Base-by-base conservation (phyloP, 2,797 vertebrate species). In the Lerista edwardsae region DNA sequence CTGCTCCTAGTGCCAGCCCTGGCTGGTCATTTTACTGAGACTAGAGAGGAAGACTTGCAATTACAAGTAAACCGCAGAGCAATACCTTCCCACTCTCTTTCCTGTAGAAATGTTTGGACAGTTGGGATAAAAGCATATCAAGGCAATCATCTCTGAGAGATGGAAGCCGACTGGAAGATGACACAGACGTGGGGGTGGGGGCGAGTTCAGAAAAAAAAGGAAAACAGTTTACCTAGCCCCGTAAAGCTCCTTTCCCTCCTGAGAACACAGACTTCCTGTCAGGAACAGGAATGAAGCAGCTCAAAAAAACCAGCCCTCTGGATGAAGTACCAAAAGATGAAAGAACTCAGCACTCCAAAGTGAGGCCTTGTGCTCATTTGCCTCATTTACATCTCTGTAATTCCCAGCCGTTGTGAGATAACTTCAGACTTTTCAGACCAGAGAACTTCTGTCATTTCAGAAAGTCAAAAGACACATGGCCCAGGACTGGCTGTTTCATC, bases 301-400 rank as follows among this genome's bases (percentile, higher is more conserved):
- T 41, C 27, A 67, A 61, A 84, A 61, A 84, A 77, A 44, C 74
- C 29, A 59, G 36, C 6, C 65, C 51, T 69, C 34, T 57, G 12
- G 74, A 31, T 77, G 51, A 41, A 59, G 29, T 69, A 25, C 47
- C 12, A 21, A 69, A 59, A 57, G 62, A 75, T 55, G 34, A 83
- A 83, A 41, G 17, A 25, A 57, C 10, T 76, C 19, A 31, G 34
- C 5, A 29, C 75, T 77, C 65, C 39, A 31, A 77, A 71, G 39
- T 47, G 62, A 84, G 65, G 21, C 39, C 55, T 57, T 61, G 36
- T 41, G 23, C 29, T 71, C 71, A 34, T 71, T 47, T 78, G 65
- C 51, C 55, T 84, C 51, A 44, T 78, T 77, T 78, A 84, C 69
- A 62, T 62, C 55, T 39, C 61, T 84, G 75, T 67, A 84, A 84